Base-by-base conservation (phyloP, 2,797 vertebrate genomes). In the Serranus cabrilla region DNA sequence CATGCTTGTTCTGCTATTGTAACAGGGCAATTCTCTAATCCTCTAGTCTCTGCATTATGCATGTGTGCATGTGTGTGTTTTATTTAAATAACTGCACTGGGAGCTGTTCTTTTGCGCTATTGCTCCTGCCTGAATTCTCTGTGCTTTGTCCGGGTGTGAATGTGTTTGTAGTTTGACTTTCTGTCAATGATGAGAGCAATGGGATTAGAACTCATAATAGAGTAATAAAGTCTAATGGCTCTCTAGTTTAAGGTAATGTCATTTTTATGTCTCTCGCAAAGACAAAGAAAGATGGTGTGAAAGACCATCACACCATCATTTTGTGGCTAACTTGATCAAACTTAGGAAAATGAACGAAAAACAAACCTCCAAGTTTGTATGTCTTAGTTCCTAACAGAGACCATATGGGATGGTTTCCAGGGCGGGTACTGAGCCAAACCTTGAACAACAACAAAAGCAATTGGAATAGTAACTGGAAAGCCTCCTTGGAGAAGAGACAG, bases 181-280 rank as follows among this genome's bases (percentile, higher is more conserved):
- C 64, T 71, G 46, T 81, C 73, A 45, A 37, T 74, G 64, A 85
- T 56, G 78, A 73, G 68, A 61, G 74, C 71, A 11, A 34, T 18
- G 86, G 80, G 86, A 83, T 76, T 79, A 62, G 46, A 82, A 75
- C 64, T 80, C 80, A 83, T 90, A 88, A 90, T 80, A 78, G 83
- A 89, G 82, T 79, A 87, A 87, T 89, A 79, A 84, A 75, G 61
- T 72, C 66, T 81, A 80, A 88, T 82, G 64, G 71, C 58, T 79
- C 86, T 83, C 80, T 67, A 50, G 82, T 76, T 81, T 69, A 83
- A 74, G 58, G 50, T 77, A 82, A 87, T 82, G 51, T 45, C 64
- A 68, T 73, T 74, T 88, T 85, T 82, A 89, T 73, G 76, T 50
- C 27, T 68, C 67, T 68, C 37, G 49, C 60, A 73, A 68, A 87